Conservation (phyloP, 2,113 vertebrate genomes). For the Paracanthobrama guichenoti region DNA sequence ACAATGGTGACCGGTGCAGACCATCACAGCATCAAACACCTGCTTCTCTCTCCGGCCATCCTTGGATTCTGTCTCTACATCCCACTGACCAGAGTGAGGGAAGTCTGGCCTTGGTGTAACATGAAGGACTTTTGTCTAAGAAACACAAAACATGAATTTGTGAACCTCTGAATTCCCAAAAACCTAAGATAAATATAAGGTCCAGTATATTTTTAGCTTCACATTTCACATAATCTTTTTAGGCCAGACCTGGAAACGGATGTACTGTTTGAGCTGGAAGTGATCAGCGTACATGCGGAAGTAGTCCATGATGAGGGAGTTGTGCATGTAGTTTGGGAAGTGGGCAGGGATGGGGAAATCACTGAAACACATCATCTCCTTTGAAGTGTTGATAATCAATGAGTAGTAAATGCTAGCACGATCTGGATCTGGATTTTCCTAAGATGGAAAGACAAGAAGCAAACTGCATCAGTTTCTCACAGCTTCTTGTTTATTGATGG, state of each 20-base stretch:
- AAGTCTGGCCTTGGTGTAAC: constrained; percentile 80
- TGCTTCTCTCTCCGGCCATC: constrained; percentile 67
- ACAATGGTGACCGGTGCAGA: constrained; percentile 85
- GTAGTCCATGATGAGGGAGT: constrained; percentile 85
- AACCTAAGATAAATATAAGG: not conserved
- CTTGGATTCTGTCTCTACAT: constrained; percentile 78
- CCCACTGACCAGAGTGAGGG: constrained; percentile 84
- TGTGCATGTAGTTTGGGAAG: constrained; percentile 92
- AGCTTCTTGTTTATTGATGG: not conserved
- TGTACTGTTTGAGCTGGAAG: constrained; percentile 82
- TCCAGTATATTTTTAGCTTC: not conserved
- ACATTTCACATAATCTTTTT: not conserved
- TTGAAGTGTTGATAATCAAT: constrained; percentile 91
- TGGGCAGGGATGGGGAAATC: constrained; percentile 86
- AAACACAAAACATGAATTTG: constrained; percentile 14
- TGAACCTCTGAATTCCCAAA: not conserved
- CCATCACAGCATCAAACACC: constrained; percentile 87
- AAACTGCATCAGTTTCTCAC: not conserved
- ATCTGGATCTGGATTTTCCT: constrained; percentile 83
- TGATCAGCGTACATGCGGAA: constrained; percentile 82
- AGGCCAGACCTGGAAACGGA: constrained; percentile 80
- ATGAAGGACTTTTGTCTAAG: constrained; percentile 81
- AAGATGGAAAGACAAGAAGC: not conserved
- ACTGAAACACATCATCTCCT: constrained; percentile 95
- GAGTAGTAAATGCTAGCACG: constrained; percentile 89